phyloP scores from a whole-genome alignment of 1,140 invertebrate species.

The Periplaneta americana region DNA sequence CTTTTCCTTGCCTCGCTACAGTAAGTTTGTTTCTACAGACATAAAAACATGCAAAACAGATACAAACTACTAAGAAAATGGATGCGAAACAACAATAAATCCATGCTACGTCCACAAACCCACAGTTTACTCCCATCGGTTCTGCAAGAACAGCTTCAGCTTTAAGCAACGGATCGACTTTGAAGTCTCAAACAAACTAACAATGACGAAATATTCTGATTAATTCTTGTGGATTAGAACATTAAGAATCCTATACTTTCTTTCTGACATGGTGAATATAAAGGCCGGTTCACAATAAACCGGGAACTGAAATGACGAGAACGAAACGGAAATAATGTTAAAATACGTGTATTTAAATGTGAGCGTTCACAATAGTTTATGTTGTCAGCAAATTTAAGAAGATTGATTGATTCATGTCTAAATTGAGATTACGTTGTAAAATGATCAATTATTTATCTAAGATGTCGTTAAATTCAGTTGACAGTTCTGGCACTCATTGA shows the following conservation, averaged over 20 bases:
- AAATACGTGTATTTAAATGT: no score
- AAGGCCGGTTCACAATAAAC: neutral
- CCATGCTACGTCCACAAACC: neutral
- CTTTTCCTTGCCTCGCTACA: slow-evolving; percentile 4
- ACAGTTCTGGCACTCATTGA: no score
- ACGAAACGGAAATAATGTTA: no score
- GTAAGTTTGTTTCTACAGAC: slow-evolving; percentile 9
- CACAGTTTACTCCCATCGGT: neutral
- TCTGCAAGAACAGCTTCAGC: neutral
- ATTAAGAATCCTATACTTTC: neutral
- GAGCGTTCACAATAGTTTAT: no score
- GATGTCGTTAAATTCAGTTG: no score
- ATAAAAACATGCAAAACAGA: neutral
- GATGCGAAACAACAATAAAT: neutral
- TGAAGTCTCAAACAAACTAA: neutral
- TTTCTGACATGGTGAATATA: neutral
- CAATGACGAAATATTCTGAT: no score
- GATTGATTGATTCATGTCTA: no score
- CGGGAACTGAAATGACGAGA: neutral
- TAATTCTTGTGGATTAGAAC: neutral
- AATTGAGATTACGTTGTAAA: no score
- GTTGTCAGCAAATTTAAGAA: no score
- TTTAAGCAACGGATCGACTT: neutral
- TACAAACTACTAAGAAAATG: neutral
- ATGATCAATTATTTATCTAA: no score